Evolutionary conservation across 1,140 invertebrate genomes (phyloP).

Genomic region (Trigoniulus corallinus): DNA sequence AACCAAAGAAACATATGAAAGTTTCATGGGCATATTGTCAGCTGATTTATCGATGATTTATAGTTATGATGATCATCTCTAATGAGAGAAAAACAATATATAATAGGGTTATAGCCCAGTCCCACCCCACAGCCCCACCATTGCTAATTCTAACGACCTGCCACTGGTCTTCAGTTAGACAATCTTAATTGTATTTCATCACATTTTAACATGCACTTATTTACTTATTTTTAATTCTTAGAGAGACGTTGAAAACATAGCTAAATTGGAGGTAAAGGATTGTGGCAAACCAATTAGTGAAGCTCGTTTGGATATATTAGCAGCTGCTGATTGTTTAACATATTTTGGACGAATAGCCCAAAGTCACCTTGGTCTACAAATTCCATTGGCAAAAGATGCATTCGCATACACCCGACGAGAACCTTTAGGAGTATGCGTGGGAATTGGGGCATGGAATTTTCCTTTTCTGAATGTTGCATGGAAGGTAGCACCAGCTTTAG

Average conservation of each 20-base stretch:
- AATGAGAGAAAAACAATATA: too few relatives aligned
- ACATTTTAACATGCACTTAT: too few relatives aligned
- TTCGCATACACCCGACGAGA: slow-evolving; percentile 31
- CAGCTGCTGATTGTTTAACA: slow-evolving; percentile 30
- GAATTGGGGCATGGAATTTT: slow-evolving; percentile 41
- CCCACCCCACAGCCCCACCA: too few relatives aligned
- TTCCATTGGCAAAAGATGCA: slow-evolving; percentile 20
- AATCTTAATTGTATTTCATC: too few relatives aligned
- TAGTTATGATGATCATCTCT: too few relatives aligned
- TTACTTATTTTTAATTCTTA: too few relatives aligned
- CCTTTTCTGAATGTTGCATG: slow-evolving; percentile 37
- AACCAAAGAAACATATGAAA: too few relatives aligned
- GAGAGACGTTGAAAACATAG: slow-evolving; percentile 21
- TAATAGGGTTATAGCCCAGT: too few relatives aligned
- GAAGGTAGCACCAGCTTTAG: slow-evolving; percentile 34
- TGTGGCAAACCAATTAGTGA: slow-evolving; percentile 36
- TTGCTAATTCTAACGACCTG: too few relatives aligned
- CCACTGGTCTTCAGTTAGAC: too few relatives aligned
- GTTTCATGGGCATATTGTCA: too few relatives aligned
- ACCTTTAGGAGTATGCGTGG: slow-evolving; percentile 35
- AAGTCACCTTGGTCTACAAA: slow-evolving; percentile 21
- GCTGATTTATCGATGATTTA: too few relatives aligned
- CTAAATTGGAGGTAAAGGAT: slow-evolving; percentile 27
- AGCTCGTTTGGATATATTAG: slow-evolving; percentile 28
- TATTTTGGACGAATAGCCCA: slow-evolving; percentile 30